Conservation (phyloP, 2,113 vertebrate species). For the Engraulis encrasicolus region DNA sequence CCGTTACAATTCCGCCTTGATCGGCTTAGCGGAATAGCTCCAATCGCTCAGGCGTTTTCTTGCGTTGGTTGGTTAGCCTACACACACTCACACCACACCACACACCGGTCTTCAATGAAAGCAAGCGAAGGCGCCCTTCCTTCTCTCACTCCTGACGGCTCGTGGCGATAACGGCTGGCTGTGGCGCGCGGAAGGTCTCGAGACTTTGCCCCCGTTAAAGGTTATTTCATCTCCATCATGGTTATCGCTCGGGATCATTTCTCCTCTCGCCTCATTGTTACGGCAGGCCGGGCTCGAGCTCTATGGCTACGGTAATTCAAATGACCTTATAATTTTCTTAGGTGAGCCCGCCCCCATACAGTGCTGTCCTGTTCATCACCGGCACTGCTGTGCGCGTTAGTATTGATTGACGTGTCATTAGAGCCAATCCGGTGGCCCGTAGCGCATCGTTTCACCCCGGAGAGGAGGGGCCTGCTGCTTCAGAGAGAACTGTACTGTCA, state of each 20-base stretch:
- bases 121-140: slow-evolving; percentile 37
- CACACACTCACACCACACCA: slow-evolving; percentile 46
- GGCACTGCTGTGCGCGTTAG: slow-evolving; percentile 38
- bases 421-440: slow-evolving; percentile 52
- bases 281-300: too few relatives aligned
- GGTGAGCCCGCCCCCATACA: slow-evolving; percentile 68
- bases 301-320: slow-evolving; percentile 71
- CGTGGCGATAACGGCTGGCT: slow-evolving; percentile 31
- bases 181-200: slow-evolving; percentile 35
- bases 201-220: slow-evolving; percentile 66
- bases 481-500: slow-evolving; percentile 25
- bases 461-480: slow-evolving; percentile 56
- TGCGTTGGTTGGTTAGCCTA: slow-evolving; percentile 56
- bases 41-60: slow-evolving; percentile 54
- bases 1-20: slow-evolving; percentile 70
- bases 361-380: slow-evolving; percentile 57
- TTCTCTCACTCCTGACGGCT: slow-evolving; percentile 36
- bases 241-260: slow-evolving; percentile 45
- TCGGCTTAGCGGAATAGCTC: slow-evolving; percentile 70
- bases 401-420: slow-evolving; percentile 51
- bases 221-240: slow-evolving; percentile 58
- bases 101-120: slow-evolving; percentile 51
- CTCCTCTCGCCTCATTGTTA: slow-evolving; percentile 56
- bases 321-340: slow-evolving; percentile 82
- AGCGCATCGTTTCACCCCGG: slow-evolving; percentile 18